A percentile compares a stretch with the other conserved stretches of the same genome.
Evolutionary conservation across 2,797 vertebrate species (phyloP).

Genomic region (Ctenochaetus hawaiiensis): DNA sequence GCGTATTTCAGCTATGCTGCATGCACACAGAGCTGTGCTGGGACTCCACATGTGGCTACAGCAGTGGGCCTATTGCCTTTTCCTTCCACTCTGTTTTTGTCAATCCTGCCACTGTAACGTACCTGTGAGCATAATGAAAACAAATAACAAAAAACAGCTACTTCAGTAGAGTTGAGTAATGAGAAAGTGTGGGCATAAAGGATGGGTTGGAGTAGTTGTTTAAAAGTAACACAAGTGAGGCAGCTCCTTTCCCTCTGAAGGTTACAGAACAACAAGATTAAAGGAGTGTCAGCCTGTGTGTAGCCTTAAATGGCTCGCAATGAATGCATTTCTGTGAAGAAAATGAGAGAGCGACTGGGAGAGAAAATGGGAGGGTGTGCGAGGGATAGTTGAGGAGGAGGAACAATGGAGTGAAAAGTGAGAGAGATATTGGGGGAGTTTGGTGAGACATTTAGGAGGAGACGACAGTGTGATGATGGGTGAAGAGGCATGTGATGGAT

Average conservation of each 20-base stretch:
- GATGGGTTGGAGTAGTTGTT: conserved; percentile 56
- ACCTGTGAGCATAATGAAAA: conserved; percentile 78
- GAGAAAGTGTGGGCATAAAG: conserved; percentile 52
- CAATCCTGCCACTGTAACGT: conserved; percentile 45
- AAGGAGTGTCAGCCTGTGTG: conserved; percentile 78
- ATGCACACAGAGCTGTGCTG: conserved; percentile 25
- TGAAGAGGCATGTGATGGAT: conserved; percentile 83
- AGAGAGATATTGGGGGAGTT: conserved; percentile 71
- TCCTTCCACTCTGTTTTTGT: conserved; percentile 44
- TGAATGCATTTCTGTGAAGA: conserved; percentile 68
- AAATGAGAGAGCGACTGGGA: conserved; percentile 51
- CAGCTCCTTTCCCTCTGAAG: conserved; percentile 73
- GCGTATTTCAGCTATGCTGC: conserved; percentile 11
- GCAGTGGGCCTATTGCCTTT: conserved; percentile 45
- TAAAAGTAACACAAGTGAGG: conserved; percentile 70
- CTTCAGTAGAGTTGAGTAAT: conserved; percentile 55
- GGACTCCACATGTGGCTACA: conserved; percentile 35
- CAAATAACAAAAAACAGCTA: conserved; percentile 75
- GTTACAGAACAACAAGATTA: conserved; percentile 85
- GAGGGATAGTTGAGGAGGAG: conserved; percentile 53
- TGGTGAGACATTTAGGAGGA: conserved; percentile 76
- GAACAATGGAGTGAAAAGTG: conserved; percentile 71
- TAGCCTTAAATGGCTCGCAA: conserved; percentile 74
- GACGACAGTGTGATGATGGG: conserved; percentile 79
- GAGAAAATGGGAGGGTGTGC: conserved; percentile 53